Base-by-base conservation (phyloP, 2,888 invertebrate species). In the Ophion ellenae region DNA sequence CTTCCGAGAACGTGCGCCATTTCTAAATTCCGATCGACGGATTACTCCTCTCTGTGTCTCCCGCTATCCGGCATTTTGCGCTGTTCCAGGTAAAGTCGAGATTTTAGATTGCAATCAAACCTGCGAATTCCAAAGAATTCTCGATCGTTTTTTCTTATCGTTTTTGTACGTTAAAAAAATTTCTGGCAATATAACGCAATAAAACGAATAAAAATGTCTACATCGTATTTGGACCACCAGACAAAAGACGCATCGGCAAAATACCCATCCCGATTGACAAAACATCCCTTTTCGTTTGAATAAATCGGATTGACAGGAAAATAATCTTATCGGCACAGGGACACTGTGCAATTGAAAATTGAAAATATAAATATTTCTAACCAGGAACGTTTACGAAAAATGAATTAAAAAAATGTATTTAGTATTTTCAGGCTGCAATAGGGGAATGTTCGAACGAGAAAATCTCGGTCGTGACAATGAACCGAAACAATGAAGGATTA, bases 1-100 rank as follows among this genome's bases (percentile, higher is more conserved):
- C 89, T 91, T 91, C 91, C 91, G 88, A 74, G 69, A 88, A 87
- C 87, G 87, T 85, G 88, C 86, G 81, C 85, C 89, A 90, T 89
- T 89, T 90, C 86, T 86, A 87, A 86, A 86, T 87, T 88, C 24
- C 57, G 70, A 80, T 79, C 63, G 57, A 66, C n/a, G 57, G 20
- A 45, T 61, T 57, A 75, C 66, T 84, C 66, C 32, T 71, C 78
- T 66, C 17, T 67, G 17, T 45, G 20, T 40, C 74, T 53, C 63
- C 2, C 57, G 11, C 57, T 36, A n/a, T 59, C 17, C 59, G 36
- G 2, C 32, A 24, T 40, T 40, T 40, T 40, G 20, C 45, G 2
- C 69, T 17, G 36, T 14, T 3, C 40, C 7, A 67, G n/a, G 3
- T n/a, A 36, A 40, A 4, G 9, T 36, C n/a, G 40, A n/a, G n/a